Evolutionary conservation across 2,888 invertebrate genomes (phyloP).

Genomic region (Limnephilus lunatus): DNA sequence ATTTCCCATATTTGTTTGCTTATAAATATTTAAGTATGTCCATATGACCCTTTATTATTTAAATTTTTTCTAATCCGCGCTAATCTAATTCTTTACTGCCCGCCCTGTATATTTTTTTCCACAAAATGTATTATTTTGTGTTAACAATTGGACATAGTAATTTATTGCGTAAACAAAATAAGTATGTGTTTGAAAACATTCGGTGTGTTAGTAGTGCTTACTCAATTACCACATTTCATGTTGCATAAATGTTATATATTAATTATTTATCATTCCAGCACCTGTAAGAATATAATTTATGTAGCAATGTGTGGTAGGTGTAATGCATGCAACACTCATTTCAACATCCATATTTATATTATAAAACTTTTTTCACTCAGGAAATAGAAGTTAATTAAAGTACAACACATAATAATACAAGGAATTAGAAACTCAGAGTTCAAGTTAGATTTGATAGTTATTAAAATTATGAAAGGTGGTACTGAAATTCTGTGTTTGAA

Average conservation of each 20-base stretch:
- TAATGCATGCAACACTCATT: neutral
- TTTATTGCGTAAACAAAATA: neutral
- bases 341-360: neutral
- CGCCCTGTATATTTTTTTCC: neutral
- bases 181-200: neutral
- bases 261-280: neutral
- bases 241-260: constrained; percentile 19
- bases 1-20: no score
- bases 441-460: no score
- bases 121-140: neutral
- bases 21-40: no score
- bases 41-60: no score
- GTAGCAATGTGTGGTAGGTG: neutral
- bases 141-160: neutral
- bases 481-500: no score
- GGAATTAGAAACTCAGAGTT: neutral
- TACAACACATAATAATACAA: neutral
- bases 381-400: neutral
- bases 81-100: no score
- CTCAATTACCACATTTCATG: neutral
- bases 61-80: no score
- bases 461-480: no score
- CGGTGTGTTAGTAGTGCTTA: neutral
- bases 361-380: neutral
- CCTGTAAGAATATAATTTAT: constrained; percentile 3